Base-by-base conservation (phyloP, 2,113 vertebrate species). In the Chitala chitala region DNA sequence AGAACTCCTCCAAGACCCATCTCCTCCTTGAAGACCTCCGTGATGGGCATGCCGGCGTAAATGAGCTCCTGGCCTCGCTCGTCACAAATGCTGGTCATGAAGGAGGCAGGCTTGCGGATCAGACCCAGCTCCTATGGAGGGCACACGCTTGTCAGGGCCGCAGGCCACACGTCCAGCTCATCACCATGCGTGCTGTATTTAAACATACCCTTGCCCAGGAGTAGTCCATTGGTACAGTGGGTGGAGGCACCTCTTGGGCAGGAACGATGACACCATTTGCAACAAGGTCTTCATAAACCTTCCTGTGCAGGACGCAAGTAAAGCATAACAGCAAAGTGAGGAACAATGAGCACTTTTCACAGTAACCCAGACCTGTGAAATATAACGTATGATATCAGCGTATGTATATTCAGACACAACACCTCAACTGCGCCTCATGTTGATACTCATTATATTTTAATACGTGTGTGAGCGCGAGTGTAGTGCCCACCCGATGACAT, bases 1-100 rank as follows among this genome's bases (percentile, higher is more conserved):
- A 99, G 90, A 53, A 98, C 96, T 2, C 97, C 96, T 15, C 97
- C 97, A 0, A 99, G 93, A 50, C 97, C 97, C 69, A 99, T 94
- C 83, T 99, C 96, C 10, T 96, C 93, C 84, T 97, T 98, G 89
- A 99, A 98, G 88, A 98, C 96, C 82, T 98, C 96, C 0, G 96
- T 99, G 88, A 99, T 99, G 6, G 97, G 95, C 96, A 98, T 98
- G 70, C 97, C 97, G 0, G 97, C 96, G 0, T 98, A 99, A 80
- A 99, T 94, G 26, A 99, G 94, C 79, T 99, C 97, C 86, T 98
- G 97, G 3, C 97, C 97, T 5, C 97, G 85, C 86, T 99, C 97
- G 0, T 99, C 97, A 71, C 97, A 98, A 87, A 99, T 99, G 75
- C 96, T 99, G 26, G 95, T 98, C 97, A 99, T 99, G 79, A 99